phyloP scores from a whole-genome alignment of 2,888 invertebrate species.

The Tortrix viridana region DNA sequence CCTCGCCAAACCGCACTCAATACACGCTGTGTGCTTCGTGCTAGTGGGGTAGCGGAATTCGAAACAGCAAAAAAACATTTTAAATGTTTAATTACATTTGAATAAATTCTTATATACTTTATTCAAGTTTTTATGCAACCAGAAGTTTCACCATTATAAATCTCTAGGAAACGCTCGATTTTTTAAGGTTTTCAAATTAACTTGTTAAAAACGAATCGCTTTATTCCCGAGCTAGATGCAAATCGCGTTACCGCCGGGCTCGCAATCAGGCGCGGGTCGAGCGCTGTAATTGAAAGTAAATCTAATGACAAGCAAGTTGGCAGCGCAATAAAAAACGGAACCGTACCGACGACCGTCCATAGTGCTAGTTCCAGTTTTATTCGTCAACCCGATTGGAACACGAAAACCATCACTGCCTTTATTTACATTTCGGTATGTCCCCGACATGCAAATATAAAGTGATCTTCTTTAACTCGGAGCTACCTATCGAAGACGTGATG shows the following conservation, averaged over 20 bases:
- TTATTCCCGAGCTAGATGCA: constrained; percentile 29
- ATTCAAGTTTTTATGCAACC: not conserved
- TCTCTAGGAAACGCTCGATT: not conserved
- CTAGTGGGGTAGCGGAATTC: not conserved
- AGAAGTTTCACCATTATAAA: not conserved
- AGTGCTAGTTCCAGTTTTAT: not conserved
- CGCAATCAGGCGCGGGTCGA: constrained; percentile 46
- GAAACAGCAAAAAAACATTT: too few relatives aligned
- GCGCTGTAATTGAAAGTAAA: constrained; percentile 47
- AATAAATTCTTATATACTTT: too few relatives aligned
- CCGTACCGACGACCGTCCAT: not conserved
- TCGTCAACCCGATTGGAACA: not conserved
- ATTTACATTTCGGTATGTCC: not conserved
- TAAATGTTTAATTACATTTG: too few relatives aligned
- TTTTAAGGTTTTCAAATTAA: constrained; percentile 11
- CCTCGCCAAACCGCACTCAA: constrained; percentile 5
- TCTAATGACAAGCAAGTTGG: constrained; percentile 50
- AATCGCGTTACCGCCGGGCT: constrained; percentile 48
- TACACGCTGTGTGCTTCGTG: not conserved
- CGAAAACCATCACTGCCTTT: too few relatives aligned
- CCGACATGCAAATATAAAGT: not conserved
- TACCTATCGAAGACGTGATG: not conserved
- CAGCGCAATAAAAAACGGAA: constrained; percentile 38
- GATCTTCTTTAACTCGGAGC: constrained; percentile 6
- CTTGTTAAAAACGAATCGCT: constrained; percentile 13